Evolutionary conservation across 1,140 invertebrate species (phyloP).

Genomic region (Oryzaephilus surinamensis): DNA sequence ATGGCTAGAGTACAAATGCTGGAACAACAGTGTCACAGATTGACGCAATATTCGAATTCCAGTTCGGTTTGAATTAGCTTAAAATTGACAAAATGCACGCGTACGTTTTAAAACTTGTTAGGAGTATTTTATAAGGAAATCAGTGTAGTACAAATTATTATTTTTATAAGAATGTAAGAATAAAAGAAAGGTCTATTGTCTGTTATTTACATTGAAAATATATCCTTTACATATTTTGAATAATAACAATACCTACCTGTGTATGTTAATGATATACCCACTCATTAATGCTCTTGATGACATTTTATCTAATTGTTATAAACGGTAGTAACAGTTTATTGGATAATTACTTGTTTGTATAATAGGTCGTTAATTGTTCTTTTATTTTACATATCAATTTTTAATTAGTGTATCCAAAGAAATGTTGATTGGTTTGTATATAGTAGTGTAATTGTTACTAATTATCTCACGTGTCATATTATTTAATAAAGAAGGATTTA

Average conservation of each 20-base stretch:
- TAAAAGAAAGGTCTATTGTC: too few relatives aligned
- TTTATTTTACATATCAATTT: constrained; percentile 18
- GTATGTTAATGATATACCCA: too few relatives aligned
- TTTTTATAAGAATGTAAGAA: too few relatives aligned
- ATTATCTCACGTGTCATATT: constrained; percentile 18
- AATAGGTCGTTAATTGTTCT: constrained; percentile 8
- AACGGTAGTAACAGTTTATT: background rate
- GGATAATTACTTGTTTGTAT: background rate
- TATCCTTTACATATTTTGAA: too few relatives aligned
- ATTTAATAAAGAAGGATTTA: constrained; percentile 6
- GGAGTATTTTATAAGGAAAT: background rate
- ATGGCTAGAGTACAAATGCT: constrained; percentile 51
- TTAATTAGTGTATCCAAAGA: constrained; percentile 17
- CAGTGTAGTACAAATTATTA: background rate
- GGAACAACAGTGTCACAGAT: constrained; percentile 46
- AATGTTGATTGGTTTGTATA: constrained; percentile 5
- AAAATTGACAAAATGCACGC: background rate
- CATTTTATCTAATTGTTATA: background rate
- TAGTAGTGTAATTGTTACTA: constrained; percentile 15
- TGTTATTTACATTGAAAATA: too few relatives aligned
- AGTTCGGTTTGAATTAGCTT: constrained; percentile 35
- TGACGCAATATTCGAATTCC: constrained; percentile 38
- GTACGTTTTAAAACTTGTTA: too few relatives aligned
- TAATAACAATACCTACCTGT: too few relatives aligned
- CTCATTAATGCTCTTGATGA: too few relatives aligned